Conservation (phyloP, 2,113 vertebrate genomes). For the Tor tambroides region DNA sequence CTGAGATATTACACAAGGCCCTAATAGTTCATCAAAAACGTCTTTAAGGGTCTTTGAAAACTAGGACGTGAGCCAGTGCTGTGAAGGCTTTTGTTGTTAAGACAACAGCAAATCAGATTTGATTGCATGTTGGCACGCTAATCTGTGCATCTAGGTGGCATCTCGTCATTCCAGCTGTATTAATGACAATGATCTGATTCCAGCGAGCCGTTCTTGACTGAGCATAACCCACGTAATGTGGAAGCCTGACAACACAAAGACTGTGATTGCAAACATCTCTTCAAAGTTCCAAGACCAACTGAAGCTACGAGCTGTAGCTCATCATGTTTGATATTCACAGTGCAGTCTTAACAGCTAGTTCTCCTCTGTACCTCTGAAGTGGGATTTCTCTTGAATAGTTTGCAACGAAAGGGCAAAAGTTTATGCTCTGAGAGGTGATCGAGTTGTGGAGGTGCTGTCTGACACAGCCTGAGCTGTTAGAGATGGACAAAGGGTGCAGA, state of each 20-base stretch:
- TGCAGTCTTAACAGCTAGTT: not conserved
- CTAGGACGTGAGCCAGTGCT: not conserved
- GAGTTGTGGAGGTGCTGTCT: not conserved
- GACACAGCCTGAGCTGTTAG: not conserved
- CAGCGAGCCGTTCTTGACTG: constrained; percentile 1
- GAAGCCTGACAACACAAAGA: constrained; percentile 12
- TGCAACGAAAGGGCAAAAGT: constrained; percentile 12
- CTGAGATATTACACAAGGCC: constrained; percentile 25
- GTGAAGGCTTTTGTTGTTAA: not conserved
- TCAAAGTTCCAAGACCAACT: constrained; percentile 23
- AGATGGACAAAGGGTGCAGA: not conserved
- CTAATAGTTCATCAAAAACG: constrained; percentile 2
- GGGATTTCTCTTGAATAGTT: constrained; percentile 8
- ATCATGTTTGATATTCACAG: constrained; percentile 13
- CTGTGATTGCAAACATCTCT: not conserved
- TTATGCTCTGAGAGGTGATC: constrained; percentile 1
- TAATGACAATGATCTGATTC: constrained; percentile 15
- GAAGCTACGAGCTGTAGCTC: not conserved
- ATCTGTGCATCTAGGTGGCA: constrained; percentile 30
- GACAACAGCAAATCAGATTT: constrained; percentile 32
- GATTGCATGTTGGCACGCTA: not conserved
- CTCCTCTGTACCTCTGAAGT: not conserved
- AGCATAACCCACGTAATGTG: not conserved
- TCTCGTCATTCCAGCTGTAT: constrained; percentile 11
- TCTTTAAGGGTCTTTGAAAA: constrained; percentile 6